These are phyloP conservation scores for Plagodis dolabraria DNA, from an alignment of 2,888 invertebrate species.

Conservation along the genomic window DNA sequence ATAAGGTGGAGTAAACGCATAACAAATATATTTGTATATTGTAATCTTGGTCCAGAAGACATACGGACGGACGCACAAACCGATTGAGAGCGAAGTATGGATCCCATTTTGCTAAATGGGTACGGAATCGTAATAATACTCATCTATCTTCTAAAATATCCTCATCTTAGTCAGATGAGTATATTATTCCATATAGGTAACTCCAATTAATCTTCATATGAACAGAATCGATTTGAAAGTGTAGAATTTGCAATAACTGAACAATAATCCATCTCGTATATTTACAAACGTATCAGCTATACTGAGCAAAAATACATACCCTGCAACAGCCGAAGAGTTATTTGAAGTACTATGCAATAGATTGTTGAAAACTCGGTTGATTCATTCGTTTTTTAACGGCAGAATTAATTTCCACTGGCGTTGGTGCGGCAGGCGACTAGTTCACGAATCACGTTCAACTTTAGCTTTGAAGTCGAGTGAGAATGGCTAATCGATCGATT, in stretches of 20 bases:
- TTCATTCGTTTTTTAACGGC: slow-evolving; percentile 60
- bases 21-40: too few species aligned
- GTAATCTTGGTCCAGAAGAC: too few species aligned
- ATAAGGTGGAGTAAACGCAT: too few species aligned
- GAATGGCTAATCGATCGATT: slow-evolving; percentile 81
- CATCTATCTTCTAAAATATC: too few species aligned
- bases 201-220: too few species aligned
- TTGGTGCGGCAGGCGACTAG: slow-evolving; percentile 61
- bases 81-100: too few species aligned
- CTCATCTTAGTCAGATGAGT: too few species aligned
- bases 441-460: slow-evolving; percentile 74
- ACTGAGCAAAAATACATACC: slow-evolving; percentile 33
- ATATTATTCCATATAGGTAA: too few species aligned
- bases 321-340: slow-evolving; percentile 53
- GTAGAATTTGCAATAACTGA: slow-evolving; percentile 38
- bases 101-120: too few species aligned
- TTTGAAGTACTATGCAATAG: slow-evolving; percentile 55
- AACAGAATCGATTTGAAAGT: too few species aligned
- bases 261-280: slow-evolving; percentile 48
- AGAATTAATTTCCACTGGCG: slow-evolving; percentile 71
- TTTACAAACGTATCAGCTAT: slow-evolving; percentile 41
- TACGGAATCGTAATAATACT: too few species aligned
- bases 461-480: slow-evolving; percentile 69
- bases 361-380: slow-evolving; percentile 60
- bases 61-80: too few species aligned